phyloP scores from a whole-genome alignment of 2,113 vertebrate species.

The Cololabis saira region DNA sequence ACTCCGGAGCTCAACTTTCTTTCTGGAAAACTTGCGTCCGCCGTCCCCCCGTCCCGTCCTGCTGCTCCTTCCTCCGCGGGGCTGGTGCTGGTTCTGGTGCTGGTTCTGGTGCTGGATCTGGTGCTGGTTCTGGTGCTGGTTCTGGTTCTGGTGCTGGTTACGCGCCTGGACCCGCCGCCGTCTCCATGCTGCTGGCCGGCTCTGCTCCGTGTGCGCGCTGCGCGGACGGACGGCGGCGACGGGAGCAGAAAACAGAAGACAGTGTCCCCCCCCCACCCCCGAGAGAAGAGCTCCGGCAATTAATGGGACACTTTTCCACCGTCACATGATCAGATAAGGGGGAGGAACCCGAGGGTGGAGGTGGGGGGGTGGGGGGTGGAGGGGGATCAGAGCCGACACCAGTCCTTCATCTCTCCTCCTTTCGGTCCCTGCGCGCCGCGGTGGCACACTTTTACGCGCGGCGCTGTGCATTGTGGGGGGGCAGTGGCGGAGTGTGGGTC shows the following conservation, averaged over 20 bases:
- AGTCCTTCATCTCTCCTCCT: too few species aligned
- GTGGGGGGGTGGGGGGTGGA: constrained; percentile 76
- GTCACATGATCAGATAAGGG: constrained; percentile 90
- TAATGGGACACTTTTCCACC: constrained; percentile 91
- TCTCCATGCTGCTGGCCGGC: constrained; percentile 69
- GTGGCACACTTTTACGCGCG: too few species aligned
- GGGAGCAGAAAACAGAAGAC: constrained; percentile 88
- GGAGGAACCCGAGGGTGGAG: constrained; percentile 3
- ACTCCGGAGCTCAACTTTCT: constrained; percentile 12
- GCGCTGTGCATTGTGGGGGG: too few species aligned
- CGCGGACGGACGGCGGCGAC: too few species aligned
- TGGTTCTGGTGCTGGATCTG: too few species aligned
- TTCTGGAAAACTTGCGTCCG: neutral
- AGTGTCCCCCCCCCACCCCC: too few species aligned
- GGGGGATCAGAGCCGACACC: too few species aligned
- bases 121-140: too few species aligned
- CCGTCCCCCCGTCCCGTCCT: constrained; percentile 51
- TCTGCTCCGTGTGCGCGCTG: constrained; percentile 89
- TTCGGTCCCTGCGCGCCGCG: too few species aligned
- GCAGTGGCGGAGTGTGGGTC: too few species aligned
- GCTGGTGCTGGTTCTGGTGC: too few species aligned
- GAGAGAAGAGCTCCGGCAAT: constrained; percentile 72
- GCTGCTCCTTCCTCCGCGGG: constrained; percentile 41
- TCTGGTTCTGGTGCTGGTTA: too few species aligned
- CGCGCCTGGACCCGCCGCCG: constrained; percentile 79